Evolutionary conservation across 2,888 invertebrate genomes (phyloP).

Genomic region (Philonicus albiceps): DNA sequence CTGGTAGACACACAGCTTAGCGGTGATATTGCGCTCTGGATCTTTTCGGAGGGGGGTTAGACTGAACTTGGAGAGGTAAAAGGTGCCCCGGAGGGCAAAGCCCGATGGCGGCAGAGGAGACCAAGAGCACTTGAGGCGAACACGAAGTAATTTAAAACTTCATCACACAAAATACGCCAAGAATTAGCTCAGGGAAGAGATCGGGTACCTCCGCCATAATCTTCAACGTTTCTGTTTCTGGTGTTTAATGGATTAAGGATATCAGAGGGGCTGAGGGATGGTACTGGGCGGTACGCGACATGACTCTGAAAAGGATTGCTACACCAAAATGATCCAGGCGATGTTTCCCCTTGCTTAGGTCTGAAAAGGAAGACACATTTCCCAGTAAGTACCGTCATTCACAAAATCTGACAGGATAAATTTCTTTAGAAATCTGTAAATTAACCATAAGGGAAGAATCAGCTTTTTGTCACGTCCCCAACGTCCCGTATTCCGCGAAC

Average conservation of each 20-base stretch:
- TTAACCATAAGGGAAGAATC: constrained; percentile 25
- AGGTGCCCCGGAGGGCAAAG: background rate
- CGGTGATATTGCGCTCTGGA: constrained; percentile 7
- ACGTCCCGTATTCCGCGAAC: background rate
- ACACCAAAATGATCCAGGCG: constrained; percentile 2
- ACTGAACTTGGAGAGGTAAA: background rate
- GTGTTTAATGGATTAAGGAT: background rate
- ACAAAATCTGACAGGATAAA: constrained; percentile 35
- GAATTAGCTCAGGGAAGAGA: background rate
- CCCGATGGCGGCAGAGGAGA: background rate
- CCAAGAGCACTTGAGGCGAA: constrained; percentile 23
- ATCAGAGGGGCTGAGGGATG: background rate
- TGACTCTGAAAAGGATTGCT: background rate
- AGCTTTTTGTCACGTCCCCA: constrained; percentile 9
- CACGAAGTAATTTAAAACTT: constrained; percentile 36
- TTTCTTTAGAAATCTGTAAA: constrained; percentile 15
- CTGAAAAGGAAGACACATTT: constrained; percentile 8
- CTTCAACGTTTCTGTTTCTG: constrained; percentile 6
- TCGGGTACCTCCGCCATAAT: background rate
- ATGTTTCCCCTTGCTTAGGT: background rate
- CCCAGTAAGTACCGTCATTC: constrained; percentile 9
- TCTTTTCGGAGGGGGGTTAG: background rate
- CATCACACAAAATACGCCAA: constrained; percentile 16
- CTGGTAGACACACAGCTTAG: background rate
- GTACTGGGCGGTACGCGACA: background rate